Evolutionary conservation across 2,113 vertebrate genomes (phyloP), one percentile per base, ranked within the genome.

Genomic region (Siniperca knerii): DNA sequence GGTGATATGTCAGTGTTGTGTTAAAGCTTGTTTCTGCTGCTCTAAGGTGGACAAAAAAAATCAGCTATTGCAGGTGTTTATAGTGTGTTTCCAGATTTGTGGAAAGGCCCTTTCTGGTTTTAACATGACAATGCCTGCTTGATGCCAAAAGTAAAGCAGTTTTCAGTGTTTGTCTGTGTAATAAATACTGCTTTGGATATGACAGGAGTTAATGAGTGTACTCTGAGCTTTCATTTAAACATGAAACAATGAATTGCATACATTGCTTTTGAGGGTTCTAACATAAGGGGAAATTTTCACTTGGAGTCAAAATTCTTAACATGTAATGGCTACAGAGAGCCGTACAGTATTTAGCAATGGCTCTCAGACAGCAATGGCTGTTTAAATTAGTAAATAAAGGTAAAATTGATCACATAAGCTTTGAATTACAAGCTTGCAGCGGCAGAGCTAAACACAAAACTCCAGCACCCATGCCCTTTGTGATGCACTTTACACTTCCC

Each of bases 401-500:
- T 65, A 0, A 35, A 33, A 54, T 74, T 21, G 10, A 50, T 83
- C 0, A 72, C 76, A 29, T 15, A 0, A 58, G n/a, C 58, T 75
- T 71, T 23, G 15, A 40, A 46, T 75, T 42, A 58, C 52, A 37
- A 29, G 23, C 46, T 55, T 0, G 2, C 44, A 57, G 69, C 21
- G 60, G 48, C 48, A 21, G 25, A 60, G 10, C 21, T 29, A 20
- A 75, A 78, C 73, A 66, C 13, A 23, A 54, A 79, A 69, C 46
- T 71, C 78, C 57, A 29, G 35, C 82, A 12, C 12, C 35, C 33
- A 2, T 62, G 64, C 50, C 74, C 77, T 70, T 13, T 67, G 57
- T 60, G 1, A 46, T 77, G 79, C 82, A 61, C 81, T 86, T 81
- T 77, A 48, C 77, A 18, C 76, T 35, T 61, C 57, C 18, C 18